phyloP scores from a whole-genome alignment of 2,888 invertebrate species.

The Temnothorax unifasciatus region DNA sequence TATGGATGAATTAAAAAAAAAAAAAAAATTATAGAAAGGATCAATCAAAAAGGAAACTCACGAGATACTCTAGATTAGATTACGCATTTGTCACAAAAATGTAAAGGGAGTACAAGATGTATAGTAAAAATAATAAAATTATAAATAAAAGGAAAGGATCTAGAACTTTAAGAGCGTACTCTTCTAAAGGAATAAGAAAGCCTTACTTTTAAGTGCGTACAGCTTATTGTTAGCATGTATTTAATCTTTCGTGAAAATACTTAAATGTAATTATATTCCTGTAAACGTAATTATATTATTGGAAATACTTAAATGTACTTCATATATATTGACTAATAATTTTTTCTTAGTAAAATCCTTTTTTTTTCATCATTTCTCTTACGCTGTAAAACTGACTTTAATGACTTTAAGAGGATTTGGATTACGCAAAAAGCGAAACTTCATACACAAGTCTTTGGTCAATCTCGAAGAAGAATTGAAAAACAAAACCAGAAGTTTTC shows the following conservation, averaged over 20 bases:
- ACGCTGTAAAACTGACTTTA: background rate
- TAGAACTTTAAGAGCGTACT: constrained; percentile 49
- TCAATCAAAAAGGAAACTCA: constrained; percentile 49
- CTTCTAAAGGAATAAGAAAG: constrained; percentile 44
- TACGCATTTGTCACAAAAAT: constrained; percentile 48
- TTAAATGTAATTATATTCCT: constrained; percentile 55
- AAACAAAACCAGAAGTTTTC: background rate
- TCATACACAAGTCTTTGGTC: background rate
- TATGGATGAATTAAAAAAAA: constrained; percentile 40
- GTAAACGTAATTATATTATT: constrained; percentile 52
- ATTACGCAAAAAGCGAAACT: background rate
- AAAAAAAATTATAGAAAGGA: constrained; percentile 48
- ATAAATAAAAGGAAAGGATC: constrained; percentile 41
- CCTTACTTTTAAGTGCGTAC: constrained; percentile 48
- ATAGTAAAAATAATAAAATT: constrained; percentile 48
- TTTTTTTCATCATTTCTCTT: constrained; percentile 27
- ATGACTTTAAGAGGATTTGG: background rate
- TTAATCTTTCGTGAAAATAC: constrained; percentile 50
- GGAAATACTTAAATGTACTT: constrained; percentile 48
- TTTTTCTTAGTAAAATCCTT: constrained; percentile 38
- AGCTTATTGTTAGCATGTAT: constrained; percentile 37
- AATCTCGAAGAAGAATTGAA: background rate
- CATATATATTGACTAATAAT: constrained; percentile 46
- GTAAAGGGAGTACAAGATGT: constrained; percentile 57
- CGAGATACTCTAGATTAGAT: constrained; percentile 49